phyloP scores from a whole-genome alignment of 2,888 invertebrate genomes.

The Holacanthella duospinosa region DNA sequence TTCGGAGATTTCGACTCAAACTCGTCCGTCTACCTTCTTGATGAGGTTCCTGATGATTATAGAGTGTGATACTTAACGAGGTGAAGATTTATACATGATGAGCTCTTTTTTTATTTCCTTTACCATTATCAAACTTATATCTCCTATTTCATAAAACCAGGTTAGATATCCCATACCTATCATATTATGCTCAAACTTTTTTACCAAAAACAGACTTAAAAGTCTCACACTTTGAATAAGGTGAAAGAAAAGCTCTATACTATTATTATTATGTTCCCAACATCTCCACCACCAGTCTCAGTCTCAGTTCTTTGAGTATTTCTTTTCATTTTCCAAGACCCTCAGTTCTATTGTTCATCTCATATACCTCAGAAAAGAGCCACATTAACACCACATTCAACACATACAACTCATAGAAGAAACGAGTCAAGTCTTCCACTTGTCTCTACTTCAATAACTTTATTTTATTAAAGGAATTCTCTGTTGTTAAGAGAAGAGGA shows the following conservation, averaged over 20 bases:
- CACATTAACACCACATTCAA: not conserved
- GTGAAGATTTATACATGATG: constrained; percentile 36
- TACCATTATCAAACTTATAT: not conserved
- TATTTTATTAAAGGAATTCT: not conserved
- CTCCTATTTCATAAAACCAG: not conserved
- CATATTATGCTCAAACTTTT: not conserved
- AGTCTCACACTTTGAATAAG: not conserved
- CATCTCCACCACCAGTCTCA: not conserved
- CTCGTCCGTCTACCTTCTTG: constrained; percentile 22
- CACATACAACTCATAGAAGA: not conserved
- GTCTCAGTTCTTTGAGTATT: not conserved
- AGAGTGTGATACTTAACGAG: constrained; percentile 34
- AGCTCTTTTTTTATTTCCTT: constrained; percentile 9
- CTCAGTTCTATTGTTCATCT: not conserved
- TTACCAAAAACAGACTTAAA: not conserved
- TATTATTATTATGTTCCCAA: too few relatives aligned
- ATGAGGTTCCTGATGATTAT: constrained; percentile 27
- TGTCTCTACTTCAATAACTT: not conserved
- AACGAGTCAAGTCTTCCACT: not conserved
- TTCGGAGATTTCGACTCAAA: too few relatives aligned
- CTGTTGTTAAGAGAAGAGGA: not conserved
- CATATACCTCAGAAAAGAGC: not conserved
- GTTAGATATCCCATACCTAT: not conserved
- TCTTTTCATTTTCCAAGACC: too few relatives aligned
- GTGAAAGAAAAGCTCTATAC: not conserved